phyloP scores from a whole-genome alignment of 2,113 vertebrate genomes.

The Podocnemis expansa region DNA sequence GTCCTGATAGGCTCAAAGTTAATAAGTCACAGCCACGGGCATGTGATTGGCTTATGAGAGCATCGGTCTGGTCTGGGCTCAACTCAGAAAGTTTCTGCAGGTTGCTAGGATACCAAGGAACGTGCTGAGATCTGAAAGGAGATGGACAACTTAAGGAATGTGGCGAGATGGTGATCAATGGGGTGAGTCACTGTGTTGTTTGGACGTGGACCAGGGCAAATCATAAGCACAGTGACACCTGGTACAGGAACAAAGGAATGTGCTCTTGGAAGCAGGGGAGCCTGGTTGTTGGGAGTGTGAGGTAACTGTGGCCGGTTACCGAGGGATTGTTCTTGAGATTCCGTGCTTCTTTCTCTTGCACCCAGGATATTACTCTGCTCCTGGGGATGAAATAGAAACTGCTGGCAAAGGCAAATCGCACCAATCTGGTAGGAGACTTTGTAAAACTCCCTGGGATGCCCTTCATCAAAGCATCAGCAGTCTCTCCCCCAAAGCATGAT shows the following conservation, averaged over 20 bases:
- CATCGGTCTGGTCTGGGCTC: not conserved
- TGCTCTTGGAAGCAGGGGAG: not conserved
- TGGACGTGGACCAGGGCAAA: not conserved
- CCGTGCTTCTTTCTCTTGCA: not conserved
- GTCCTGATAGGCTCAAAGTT: not conserved
- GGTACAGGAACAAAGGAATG: not conserved
- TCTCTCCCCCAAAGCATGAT: not conserved
- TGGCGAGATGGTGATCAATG: not conserved
- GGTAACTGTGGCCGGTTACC: not conserved
- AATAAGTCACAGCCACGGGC: not conserved
- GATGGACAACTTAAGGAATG: not conserved
- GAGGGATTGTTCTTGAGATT: not conserved
- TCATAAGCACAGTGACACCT: too few relatives aligned
- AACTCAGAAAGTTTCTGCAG: slow-evolving; percentile 20
- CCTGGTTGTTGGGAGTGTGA: too few relatives aligned
- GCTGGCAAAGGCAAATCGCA: not conserved
- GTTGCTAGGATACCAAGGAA: slow-evolving; percentile 72
- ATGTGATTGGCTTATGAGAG: not conserved
- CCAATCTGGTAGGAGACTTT: not conserved
- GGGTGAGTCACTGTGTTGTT: not conserved
- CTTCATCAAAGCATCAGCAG: not conserved
- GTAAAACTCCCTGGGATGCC: not conserved
- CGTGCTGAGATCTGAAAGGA: not conserved
- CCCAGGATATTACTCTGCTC: not conserved
- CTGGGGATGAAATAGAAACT: not conserved